These are phyloP conservation scores for Selenia dentaria DNA, from an alignment of 2,888 invertebrate species.

Conservation along the genomic window DNA sequence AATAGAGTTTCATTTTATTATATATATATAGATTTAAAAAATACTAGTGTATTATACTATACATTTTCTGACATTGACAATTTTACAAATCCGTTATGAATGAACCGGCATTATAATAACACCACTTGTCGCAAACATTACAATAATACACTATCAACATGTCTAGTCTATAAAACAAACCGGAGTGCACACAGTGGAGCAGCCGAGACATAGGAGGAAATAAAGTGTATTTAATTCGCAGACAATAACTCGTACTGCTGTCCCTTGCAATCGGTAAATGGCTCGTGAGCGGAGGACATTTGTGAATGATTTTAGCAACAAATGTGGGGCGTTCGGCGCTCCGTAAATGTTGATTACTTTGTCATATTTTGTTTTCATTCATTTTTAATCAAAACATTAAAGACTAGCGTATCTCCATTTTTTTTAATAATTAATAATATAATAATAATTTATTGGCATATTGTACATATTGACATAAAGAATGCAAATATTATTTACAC, in stretches of 20 bases:
- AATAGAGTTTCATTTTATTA: too few species aligned
- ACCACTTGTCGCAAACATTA: slow-evolving; percentile 15
- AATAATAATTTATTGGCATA: too few species aligned
- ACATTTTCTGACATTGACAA: too few species aligned
- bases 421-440: too few species aligned
- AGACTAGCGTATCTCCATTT: too few species aligned
- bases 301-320: slow-evolving; percentile 40
- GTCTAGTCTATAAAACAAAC: slow-evolving; percentile 46
- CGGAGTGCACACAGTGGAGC: slow-evolving; percentile 47
- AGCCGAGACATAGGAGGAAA: slow-evolving; percentile 25
- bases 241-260: slow-evolving; percentile 61
- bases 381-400: too few species aligned
- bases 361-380: slow-evolving; percentile 5
- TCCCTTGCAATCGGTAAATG: slow-evolving; percentile 62
- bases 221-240: slow-evolving; percentile 56
- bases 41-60: too few species aligned
- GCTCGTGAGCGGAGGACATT: slow-evolving; percentile 53
- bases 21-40: too few species aligned
- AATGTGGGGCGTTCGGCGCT: slow-evolving; percentile 49
- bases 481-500: too few species aligned
- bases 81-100: background rate
- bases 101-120: background rate
- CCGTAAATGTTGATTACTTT: slow-evolving; percentile 13
- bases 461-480: too few species aligned
- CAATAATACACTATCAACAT: slow-evolving; percentile 24